phyloP scores from a whole-genome alignment of 2,113 vertebrate species.

The Lycocorax pyrrhopterus region DNA sequence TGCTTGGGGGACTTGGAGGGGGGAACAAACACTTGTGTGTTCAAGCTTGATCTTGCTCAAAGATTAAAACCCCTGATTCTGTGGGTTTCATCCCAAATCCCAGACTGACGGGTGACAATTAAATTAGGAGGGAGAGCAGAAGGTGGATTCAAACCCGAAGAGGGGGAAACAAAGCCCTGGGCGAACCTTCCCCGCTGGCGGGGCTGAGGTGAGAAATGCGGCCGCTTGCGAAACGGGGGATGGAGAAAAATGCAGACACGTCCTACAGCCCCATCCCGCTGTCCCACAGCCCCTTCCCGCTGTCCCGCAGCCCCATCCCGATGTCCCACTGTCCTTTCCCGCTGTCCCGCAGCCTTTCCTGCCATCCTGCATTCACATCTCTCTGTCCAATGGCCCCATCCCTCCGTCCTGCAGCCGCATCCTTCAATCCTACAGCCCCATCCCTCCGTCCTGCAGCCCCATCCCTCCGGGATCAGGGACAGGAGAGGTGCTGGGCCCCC shows the following conservation, averaged over 20 bases:
- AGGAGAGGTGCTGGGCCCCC: not conserved
- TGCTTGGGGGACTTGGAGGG: not conserved
- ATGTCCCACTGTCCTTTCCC: accelerated
- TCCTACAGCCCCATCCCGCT: not conserved
- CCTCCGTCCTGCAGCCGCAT: not conserved
- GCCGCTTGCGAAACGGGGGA: not conserved
- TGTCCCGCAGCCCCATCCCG: accelerated
- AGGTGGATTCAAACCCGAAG: not conserved
- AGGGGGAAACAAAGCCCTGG: not conserved
- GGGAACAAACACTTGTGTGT: not conserved
- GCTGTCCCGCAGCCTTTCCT: accelerated
- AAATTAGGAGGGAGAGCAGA: constrained; percentile 31
- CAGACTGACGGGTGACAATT: constrained; percentile 41
- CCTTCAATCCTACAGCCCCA: accelerated
- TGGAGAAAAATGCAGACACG: not conserved
- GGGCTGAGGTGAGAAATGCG: constrained; percentile 4
- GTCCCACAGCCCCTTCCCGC: accelerated
- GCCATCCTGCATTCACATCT: not conserved
- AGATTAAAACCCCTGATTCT: not conserved
- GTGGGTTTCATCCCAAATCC: not conserved
- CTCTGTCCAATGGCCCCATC: accelerated
- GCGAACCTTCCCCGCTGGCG: not conserved
- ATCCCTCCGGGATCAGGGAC: not conserved
- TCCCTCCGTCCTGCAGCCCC: accelerated
- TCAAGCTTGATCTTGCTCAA: not conserved